Percentiles rank a stretch among this genome's conserved stretches.
Conservation (phyloP, 1,140 invertebrate genomes). For the Polypedilum vanderplanki region DNA sequence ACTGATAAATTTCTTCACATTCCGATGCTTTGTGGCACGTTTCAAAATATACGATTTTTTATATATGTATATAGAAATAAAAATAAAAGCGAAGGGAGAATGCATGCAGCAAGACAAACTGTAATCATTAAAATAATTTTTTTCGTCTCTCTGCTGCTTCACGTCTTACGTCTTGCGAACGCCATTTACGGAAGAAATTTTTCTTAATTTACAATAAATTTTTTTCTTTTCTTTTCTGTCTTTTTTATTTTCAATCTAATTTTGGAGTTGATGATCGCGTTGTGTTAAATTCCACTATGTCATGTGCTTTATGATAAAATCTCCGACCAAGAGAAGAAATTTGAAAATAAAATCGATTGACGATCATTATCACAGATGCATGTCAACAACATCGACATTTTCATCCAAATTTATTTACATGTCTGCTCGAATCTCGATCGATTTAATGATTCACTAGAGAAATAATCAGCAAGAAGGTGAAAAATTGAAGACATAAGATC, state of each 20-base stretch:
- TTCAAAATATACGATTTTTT: neutral
- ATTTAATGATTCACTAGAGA: slow-evolving; percentile 20
- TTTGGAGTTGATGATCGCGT: neutral
- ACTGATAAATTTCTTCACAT: slow-evolving; percentile 19
- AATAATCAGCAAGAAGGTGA: neutral
- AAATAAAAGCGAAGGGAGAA: too few species aligned
- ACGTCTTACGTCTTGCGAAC: neutral
- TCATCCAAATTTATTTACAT: neutral
- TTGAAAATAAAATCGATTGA: slow-evolving; percentile 8
- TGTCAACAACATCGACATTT: neutral
- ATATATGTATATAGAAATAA: too few species aligned
- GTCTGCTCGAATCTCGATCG: neutral
- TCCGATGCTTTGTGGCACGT: slow-evolving; percentile 10
- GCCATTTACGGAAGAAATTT: slow-evolving; percentile 11
- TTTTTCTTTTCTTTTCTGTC: too few species aligned
- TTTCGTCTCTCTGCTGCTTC: neutral
- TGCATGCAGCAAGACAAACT: slow-evolving; percentile 14
- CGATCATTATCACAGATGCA: slow-evolving; percentile 4
- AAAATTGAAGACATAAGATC: slow-evolving; percentile 1
- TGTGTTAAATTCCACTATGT: neutral
- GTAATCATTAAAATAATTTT: slow-evolving; percentile 15
- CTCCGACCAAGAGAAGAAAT: neutral
- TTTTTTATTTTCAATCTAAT: slow-evolving; percentile 19
- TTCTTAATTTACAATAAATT: neutral
- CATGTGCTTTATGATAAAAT: slow-evolving; percentile 28